Base-by-base conservation (phyloP, 1,140 invertebrate genomes). In the Probaryconus sp. region DNA sequence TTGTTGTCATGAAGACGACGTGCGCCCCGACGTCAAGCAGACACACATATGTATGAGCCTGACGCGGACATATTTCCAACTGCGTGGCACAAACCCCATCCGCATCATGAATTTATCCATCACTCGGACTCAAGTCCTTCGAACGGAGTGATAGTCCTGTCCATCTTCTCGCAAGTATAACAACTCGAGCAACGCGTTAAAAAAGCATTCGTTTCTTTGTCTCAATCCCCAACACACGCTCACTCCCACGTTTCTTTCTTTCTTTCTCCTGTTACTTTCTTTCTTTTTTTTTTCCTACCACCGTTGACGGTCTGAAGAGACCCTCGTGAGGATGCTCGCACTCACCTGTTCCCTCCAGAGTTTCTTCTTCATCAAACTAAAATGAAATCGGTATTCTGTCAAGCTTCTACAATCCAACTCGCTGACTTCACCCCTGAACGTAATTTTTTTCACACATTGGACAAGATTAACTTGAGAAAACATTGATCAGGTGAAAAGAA, bases 81-180 rank as follows among this genome's bases (percentile, higher is more conserved):
- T 71, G 72, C 64, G 56, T 47, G 10, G 33, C 26, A 43, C 37
- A 56, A 67, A 50, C 58, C 73, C 43, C n/a, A n/a, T 55, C 35
- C 37, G 51, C 56, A 80, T 83, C 80, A 82, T 82, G 80, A 84
- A 83, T 84, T 84, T 82, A 83, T 81, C 76, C 74, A 81, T 83
- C 81, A 78, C 70, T 56, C 21, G 33, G 33, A 58, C 51, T 47
- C 24, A 24, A 55, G 53, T 48, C 40, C 40, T 65, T 53, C 74
- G 17, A 58, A 58, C 20, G 35, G 43, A 31, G 10, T 26, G 21
- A 51, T 65, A 47, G 48, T 42, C 16, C 45, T 58, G 48, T 70
- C 53, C 60, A 35, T 43, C 14, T 16, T 3, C 18, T 26, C n/a
- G 14, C 14, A 9, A 63, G 10, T 35, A 21, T 30, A 76, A 60